These are phyloP conservation scores for Anastrepha obliqua DNA, from an alignment of 1,140 invertebrate species.

Conservation along the genomic window DNA sequence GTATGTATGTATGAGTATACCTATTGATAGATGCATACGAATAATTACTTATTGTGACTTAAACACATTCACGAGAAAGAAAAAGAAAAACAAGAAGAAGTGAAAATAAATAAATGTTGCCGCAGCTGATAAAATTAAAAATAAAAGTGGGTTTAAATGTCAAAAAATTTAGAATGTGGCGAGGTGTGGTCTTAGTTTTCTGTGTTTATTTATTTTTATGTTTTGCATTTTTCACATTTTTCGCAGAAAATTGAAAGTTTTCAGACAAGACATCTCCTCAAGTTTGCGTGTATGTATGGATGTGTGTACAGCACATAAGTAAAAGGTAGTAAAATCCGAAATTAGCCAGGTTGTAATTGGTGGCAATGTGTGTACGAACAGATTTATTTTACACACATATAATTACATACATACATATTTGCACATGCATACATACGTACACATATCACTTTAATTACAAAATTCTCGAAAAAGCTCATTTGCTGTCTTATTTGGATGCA, in stretches of 20 bases:
- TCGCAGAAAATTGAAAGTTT: too few relatives aligned
- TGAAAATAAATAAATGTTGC: background rate
- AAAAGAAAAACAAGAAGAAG: background rate
- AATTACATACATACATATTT: background rate
- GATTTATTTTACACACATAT: background rate
- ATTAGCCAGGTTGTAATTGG: slow-evolving; percentile 36
- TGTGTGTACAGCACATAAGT: background rate
- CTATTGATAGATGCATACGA: background rate
- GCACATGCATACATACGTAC: background rate
- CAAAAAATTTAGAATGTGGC: background rate
- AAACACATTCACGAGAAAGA: background rate
- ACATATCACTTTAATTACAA: slow-evolving; percentile 1
- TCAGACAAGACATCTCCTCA: background rate
- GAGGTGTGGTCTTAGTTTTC: too few relatives aligned
- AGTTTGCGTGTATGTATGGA: too few relatives aligned
- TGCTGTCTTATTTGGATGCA: background rate
- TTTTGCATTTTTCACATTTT: too few relatives aligned
- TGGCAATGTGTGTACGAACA: background rate
- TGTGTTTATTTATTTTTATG: background rate
- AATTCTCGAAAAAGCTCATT: background rate
- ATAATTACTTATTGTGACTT: background rate
- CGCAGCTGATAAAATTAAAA: slow-evolving; percentile 15
- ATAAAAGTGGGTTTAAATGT: slow-evolving; percentile 24
- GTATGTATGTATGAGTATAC: background rate
- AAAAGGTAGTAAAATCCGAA: slow-evolving; percentile 10